phyloP scores from a whole-genome alignment of 1,140 invertebrate genomes.

The Trichonephila clavipes region DNA sequence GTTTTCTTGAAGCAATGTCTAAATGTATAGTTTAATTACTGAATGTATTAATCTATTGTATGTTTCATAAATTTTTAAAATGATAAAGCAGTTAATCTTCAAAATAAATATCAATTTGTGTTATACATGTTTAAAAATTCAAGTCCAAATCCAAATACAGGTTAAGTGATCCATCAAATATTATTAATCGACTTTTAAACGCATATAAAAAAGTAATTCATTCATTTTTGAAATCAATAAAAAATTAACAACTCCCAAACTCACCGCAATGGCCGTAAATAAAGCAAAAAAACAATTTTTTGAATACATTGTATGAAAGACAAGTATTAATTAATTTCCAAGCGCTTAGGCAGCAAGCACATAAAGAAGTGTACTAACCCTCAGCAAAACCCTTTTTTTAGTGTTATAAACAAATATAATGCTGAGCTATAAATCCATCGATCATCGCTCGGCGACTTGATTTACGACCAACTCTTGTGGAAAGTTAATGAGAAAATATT shows the following conservation, averaged over 20 bases:
- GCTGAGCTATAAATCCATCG: slow-evolving; percentile 28
- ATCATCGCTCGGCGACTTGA: slow-evolving; percentile 42
- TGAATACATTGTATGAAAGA: not conserved
- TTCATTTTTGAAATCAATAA: too few species aligned
- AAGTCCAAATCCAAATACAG: too few species aligned
- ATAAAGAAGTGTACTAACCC: not conserved
- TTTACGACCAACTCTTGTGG: slow-evolving; percentile 30
- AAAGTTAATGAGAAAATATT: slow-evolving; percentile 66
- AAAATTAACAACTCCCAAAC: not conserved
- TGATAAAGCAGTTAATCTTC: too few species aligned
- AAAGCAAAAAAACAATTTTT: not conserved
- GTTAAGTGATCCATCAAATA: too few species aligned
- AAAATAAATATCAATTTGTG: too few species aligned
- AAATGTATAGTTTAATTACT: too few species aligned
- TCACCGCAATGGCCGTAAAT: not conserved
- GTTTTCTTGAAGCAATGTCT: too few species aligned
- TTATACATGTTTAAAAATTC: too few species aligned
- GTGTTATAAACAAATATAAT: slow-evolving; percentile 42
- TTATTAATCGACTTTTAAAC: too few species aligned
- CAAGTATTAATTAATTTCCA: slow-evolving; percentile 28
- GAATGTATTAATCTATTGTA: too few species aligned
- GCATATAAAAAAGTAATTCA: too few species aligned
- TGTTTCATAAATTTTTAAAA: too few species aligned
- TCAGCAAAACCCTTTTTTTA: not conserved
- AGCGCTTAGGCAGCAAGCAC: not conserved